phyloP scores from a whole-genome alignment of 2,888 invertebrate species.

The Hanleya hanleyi region DNA sequence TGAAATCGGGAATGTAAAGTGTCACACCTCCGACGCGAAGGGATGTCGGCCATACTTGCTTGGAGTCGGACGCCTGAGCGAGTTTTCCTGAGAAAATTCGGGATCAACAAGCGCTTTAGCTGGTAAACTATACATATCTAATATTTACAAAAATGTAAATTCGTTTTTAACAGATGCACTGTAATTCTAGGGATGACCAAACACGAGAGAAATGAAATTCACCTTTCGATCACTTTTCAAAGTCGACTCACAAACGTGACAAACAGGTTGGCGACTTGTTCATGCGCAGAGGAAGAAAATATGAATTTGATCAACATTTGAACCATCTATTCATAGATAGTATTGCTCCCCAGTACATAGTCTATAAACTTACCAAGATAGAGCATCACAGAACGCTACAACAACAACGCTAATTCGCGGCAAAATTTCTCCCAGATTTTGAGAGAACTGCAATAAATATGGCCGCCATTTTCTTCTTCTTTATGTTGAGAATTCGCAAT shows the following conservation, averaged over 20 bases:
- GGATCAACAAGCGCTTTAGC: no score
- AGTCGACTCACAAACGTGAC: no score
- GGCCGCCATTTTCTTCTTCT: slow-evolving; percentile 47
- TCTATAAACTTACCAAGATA: slow-evolving; percentile 2
- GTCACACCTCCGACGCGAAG: no score
- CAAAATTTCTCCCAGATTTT: background rate
- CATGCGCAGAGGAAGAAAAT: background rate
- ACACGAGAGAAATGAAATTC: no score
- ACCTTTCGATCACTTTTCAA: no score
- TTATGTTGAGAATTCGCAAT: slow-evolving; percentile 28
- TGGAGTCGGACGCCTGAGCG: no score
- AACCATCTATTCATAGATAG: background rate
- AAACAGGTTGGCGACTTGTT: no score
- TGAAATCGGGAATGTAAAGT: no score
- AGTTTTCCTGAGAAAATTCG: no score
- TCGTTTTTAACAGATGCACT: background rate
- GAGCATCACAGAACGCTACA: background rate
- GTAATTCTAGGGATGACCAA: no score
- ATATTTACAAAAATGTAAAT: background rate
- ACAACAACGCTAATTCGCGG: background rate
- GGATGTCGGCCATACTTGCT: no score
- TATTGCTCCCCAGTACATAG: background rate
- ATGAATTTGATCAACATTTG: background rate
- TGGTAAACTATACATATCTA: no score
- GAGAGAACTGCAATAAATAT: slow-evolving; percentile 47